Evolutionary conservation across 2,797 vertebrate species (phyloP).

Genomic region (Gallinago nigripennis): DNA sequence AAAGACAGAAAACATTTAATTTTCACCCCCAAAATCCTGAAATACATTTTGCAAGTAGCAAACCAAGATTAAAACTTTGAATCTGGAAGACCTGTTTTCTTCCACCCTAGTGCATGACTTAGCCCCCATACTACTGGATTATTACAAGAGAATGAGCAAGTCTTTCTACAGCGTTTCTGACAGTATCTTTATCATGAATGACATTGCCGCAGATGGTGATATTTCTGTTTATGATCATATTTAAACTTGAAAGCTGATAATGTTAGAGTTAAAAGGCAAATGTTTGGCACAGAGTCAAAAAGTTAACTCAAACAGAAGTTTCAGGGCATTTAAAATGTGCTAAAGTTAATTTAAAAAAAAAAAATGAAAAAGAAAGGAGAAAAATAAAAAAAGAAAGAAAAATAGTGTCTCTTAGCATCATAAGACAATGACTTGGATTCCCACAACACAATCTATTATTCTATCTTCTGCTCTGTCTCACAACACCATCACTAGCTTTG

Average conservation of each 20-base stretch:
- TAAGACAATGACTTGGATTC: background rate
- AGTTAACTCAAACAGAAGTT: conserved; percentile 8
- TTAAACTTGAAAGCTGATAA: conserved; percentile 34
- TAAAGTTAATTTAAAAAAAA: background rate
- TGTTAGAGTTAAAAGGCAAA: conserved; percentile 6
- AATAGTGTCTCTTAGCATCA: background rate
- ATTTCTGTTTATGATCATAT: conserved; percentile 57
- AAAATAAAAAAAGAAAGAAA: background rate
- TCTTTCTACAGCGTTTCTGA: conserved; percentile 5
- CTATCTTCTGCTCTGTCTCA: background rate
- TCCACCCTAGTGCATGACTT: background rate
- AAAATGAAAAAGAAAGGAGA: background rate
- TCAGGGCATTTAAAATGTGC: background rate
- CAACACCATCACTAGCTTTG: background rate
- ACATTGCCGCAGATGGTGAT: conserved; percentile 23
- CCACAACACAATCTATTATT: background rate
- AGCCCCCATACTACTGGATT: background rate
- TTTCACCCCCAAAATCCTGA: background rate
- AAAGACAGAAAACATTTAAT: background rate
- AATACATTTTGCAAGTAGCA: background rate
- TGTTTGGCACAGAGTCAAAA: conserved; percentile 12
- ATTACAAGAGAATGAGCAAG: background rate
- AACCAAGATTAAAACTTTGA: background rate
- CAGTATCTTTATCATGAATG: background rate
- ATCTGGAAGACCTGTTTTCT: background rate